Conservation (phyloP, 2,888 invertebrate species). For the Ochropleura plecta region DNA sequence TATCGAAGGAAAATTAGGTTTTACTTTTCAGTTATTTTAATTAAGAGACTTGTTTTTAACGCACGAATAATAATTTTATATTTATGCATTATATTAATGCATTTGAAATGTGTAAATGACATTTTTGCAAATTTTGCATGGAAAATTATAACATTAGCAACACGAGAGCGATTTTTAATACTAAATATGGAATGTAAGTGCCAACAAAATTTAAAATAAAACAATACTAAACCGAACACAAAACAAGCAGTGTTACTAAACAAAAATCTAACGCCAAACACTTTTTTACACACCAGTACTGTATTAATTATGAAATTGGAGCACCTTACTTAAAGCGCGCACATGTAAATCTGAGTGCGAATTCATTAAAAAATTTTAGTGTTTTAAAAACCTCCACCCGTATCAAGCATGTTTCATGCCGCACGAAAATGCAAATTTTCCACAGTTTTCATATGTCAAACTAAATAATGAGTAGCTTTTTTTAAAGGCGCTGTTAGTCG, state of each 20-base stretch:
- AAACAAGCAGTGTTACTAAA: constrained; percentile 36
- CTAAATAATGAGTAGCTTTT: constrained; percentile 78
- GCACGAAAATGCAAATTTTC: constrained; percentile 88
- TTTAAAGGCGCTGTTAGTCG: constrained; percentile 57
- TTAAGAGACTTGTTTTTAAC: neutral
- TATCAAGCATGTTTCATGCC: constrained; percentile 83
- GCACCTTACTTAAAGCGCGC: constrained; percentile 65
- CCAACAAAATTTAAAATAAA: constrained; percentile 10
- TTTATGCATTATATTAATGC: no score
- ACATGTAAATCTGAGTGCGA: constrained; percentile 81
- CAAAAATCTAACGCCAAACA: constrained; percentile 40
- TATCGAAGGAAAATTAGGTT: no score
- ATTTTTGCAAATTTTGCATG: neutral
- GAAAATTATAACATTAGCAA: constrained; percentile 16
- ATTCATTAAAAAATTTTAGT: constrained; percentile 85
- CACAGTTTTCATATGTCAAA: constrained; percentile 81
- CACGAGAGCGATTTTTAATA: constrained; percentile 16
- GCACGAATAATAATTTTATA: neutral
- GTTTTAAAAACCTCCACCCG: constrained; percentile 75
- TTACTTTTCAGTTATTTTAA: neutral
- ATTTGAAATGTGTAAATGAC: neutral
- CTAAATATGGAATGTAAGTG: neutral
- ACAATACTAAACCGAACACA: constrained; percentile 24
- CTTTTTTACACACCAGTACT: constrained; percentile 55
- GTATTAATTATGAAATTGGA: constrained; percentile 74